Conservation (phyloP, 2,797 vertebrate genomes). For the Cirrhinus mrigala region DNA sequence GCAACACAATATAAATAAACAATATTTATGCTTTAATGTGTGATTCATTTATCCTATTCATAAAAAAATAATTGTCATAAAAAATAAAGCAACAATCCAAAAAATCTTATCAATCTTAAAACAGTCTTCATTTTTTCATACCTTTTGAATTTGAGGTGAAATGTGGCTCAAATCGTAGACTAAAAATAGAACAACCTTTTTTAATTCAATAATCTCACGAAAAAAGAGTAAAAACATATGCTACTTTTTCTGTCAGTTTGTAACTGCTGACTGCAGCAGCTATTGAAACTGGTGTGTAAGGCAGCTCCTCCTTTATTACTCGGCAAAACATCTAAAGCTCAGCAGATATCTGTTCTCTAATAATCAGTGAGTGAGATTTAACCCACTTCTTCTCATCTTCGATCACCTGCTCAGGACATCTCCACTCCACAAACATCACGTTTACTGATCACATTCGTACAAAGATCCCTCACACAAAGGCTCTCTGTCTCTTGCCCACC, state of each 20-base stretch:
- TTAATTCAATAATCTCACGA: neutral
- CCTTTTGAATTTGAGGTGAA: neutral
- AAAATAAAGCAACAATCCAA: neutral
- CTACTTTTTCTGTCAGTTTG: neutral
- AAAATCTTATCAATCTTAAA: neutral
- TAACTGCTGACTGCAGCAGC: neutral
- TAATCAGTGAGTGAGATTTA: slow-evolving; percentile 30
- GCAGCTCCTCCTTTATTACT: slow-evolving; percentile 42
- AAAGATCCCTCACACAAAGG: slow-evolving; percentile 42
- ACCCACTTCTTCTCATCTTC: slow-evolving; percentile 21
- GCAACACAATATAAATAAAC: neutral
- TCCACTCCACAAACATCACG: slow-evolving; percentile 7
- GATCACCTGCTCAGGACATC: slow-evolving; percentile 1
- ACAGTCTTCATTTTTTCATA: neutral
- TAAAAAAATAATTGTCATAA: neutral
- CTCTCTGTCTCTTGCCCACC: slow-evolving; percentile 17
- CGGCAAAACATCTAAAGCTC: slow-evolving; percentile 33
- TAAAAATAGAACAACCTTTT: neutral
- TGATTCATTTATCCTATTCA: neutral
- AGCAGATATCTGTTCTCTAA: slow-evolving; percentile 52
- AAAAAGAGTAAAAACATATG: neutral
- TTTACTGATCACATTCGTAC: slow-evolving; percentile 10
- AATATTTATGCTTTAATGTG: neutral
- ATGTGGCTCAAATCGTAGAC: neutral
- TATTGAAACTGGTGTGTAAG: slow-evolving; percentile 1